Conservation (phyloP, 2,113 vertebrate genomes). For the Pampusana beccarii region DNA sequence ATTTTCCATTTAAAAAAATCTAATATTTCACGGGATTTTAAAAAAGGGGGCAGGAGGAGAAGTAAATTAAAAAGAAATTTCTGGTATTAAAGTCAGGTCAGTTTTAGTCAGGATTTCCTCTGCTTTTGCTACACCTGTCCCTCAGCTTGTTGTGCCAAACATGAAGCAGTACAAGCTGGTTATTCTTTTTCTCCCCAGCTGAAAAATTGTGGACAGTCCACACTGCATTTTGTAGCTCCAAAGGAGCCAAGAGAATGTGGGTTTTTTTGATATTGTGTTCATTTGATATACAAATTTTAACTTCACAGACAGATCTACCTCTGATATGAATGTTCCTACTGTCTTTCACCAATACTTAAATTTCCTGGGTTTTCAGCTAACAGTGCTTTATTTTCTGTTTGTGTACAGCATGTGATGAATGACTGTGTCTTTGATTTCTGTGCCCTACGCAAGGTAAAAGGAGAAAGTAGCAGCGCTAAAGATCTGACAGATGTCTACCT, state of each 20-base stretch:
- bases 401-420: background rate
- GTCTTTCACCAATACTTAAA: background rate
- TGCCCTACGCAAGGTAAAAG: background rate
- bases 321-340: background rate
- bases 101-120: background rate
- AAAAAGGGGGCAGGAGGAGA: background rate
- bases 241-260: background rate
- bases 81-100: background rate
- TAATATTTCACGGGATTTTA: background rate
- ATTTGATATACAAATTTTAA: background rate
- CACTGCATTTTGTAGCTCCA: background rate
- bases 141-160: background rate
- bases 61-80: background rate
- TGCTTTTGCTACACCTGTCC: background rate
- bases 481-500: background rate
- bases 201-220: background rate
- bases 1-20: background rate
- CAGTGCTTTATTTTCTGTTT: background rate
- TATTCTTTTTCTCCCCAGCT: background rate
- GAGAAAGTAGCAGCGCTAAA: background rate
- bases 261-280: background rate
- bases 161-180: background rate
- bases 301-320: background rate
- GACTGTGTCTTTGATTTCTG: background rate
- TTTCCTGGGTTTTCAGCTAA: background rate